A percentile compares a stretch with the other conserved stretches of the same genome.
Evolutionary conservation across 35 echinoderm and acorn worm genomes (phyloP).

Genomic region (Amphiura filiformis): DNA sequence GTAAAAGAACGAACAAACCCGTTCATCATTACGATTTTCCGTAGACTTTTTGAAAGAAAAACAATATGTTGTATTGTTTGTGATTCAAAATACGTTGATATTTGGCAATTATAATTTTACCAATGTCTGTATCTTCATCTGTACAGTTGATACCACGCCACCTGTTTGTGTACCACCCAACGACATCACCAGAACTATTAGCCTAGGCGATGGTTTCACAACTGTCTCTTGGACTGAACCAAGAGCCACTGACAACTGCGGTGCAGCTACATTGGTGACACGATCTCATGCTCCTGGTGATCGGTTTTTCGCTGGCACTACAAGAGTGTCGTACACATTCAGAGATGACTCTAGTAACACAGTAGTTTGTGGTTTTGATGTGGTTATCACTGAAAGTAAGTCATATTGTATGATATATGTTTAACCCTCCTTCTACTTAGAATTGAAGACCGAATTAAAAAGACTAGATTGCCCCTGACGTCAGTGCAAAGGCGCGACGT

Average conservation of each 20-base stretch:
- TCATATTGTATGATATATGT: no score
- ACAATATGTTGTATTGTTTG: no score
- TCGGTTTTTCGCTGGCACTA: not conserved
- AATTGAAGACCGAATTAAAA: no score
- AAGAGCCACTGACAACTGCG: not conserved
- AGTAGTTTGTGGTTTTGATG: not conserved
- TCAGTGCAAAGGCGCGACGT: no score
- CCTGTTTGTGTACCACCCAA: not conserved
- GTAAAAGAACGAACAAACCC: no score
- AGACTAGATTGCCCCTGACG: no score
- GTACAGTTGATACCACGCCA: not conserved
- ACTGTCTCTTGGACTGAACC: slow-evolving; percentile 12
- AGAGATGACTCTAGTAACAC: not conserved
- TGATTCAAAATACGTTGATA: no score
- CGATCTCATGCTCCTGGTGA: not conserved
- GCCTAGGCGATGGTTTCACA: not conserved
- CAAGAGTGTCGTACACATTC: not conserved
- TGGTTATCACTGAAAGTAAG: not conserved
- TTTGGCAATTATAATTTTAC: no score
- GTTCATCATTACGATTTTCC: no score
- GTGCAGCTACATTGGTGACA: not conserved
- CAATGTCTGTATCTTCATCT: no score
- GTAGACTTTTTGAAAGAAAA: no score
- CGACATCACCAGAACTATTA: not conserved
- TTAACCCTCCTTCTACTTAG: no score